Evolutionary conservation across 2,888 invertebrate species (phyloP), one percentile per base, ranked within the genome.

Genomic region (Lobophora halterata): DNA sequence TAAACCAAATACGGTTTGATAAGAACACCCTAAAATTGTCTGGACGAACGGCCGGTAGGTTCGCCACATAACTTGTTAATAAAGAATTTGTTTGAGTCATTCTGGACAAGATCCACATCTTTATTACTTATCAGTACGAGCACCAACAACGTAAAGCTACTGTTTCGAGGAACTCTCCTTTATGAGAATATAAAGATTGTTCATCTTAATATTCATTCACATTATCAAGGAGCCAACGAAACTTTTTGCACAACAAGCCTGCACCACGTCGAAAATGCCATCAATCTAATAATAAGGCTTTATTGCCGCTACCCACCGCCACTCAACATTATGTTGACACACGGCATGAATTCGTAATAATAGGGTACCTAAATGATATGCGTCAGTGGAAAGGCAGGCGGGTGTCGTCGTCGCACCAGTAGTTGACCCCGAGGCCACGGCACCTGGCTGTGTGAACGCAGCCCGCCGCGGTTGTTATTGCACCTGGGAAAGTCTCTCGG

Each of bases 401-500:
- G 38, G 37, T 36, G 36, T 31, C 33, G 47, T 39, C 38, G 41
- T 31, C 26, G 40, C 44, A 38, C 52, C 55, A 39, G 45, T 45
- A 49, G 50, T 60, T 79, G 75, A 79, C 79, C 79, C 64, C 68
- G 57, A 47, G 57, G 49, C 54, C 54, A 52, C 49, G 52, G 56
- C 61, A 61, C 61, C 63, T 61, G 60, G 59, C 56, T 64, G 66
- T 74, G 71, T 71, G 76, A 76, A 69, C 72, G 58, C 50, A 26
- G 64, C 55, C 53, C 61, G 61, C 58, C 55, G 55, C 61, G 34
- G 51, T 61, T 59, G 62, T 71, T 67, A 74, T 66, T 69, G 71
- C 69, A 76, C 68, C 65, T 74, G 78, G 74, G 82, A 83, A 85
- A 80, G 78, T 70, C 69, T 49, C 69, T 71, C 75, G 61, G 79